phyloP scores from a whole-genome alignment of 2,113 vertebrate species.

The Excalfactoria chinensis region DNA sequence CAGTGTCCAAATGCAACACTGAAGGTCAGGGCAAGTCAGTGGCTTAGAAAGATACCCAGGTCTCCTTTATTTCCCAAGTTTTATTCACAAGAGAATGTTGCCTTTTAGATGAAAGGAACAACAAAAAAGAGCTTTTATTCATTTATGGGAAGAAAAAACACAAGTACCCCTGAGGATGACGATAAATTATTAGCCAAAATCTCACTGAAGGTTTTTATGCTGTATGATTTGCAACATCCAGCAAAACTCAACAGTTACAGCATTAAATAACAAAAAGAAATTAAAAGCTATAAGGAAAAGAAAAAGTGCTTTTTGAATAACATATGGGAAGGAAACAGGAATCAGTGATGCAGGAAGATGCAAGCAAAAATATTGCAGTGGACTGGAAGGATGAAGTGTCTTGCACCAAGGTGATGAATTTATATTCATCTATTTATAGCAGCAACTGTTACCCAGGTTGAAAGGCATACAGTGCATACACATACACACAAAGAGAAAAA shows the following conservation, averaged over 20 bases:
- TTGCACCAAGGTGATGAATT: not conserved
- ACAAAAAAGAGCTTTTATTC: not conserved
- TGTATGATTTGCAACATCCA: slow-evolving; percentile 41
- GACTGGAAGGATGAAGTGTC: not conserved
- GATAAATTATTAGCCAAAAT: slow-evolving; percentile 64
- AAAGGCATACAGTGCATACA: not conserved
- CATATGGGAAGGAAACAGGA: not conserved
- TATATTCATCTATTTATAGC: not conserved
- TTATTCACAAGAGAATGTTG: not conserved
- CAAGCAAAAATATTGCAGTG: not conserved
- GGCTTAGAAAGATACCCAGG: not conserved
- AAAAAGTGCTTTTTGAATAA: not conserved
- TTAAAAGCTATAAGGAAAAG: slow-evolving; percentile 43
- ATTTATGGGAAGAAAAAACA: slow-evolving; percentile 49
- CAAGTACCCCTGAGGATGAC: slow-evolving; percentile 21
- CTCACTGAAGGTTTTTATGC: slow-evolving; percentile 63
- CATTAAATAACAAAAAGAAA: slow-evolving; percentile 52
- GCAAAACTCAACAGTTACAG: not conserved
- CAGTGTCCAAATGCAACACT: not conserved
- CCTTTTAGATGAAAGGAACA: not conserved
- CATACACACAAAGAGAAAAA: not conserved
- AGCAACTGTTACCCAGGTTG: not conserved
- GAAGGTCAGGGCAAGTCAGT: not conserved
- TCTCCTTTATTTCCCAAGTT: not conserved
- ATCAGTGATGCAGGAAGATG: not conserved